A percentile compares a stretch with the other conserved stretches of the same genome.
Evolutionary conservation across 2,113 vertebrate species (phyloP).

Genomic region (western clawed frog (Xenopus tropicalis)): UCB_Xtro_10.0 CM004448.2:75077501-75078000

Average conservation of each 20-base stretch:
- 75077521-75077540: too few species aligned
- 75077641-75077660: slow-evolving; percentile 10
- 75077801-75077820: neutral
- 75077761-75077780: neutral
- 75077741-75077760: slow-evolving; percentile 39
- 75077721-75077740: neutral
- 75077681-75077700: slow-evolving; percentile 2
- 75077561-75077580: neutral
- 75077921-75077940: neutral
- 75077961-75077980: neutral
- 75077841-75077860: slow-evolving; percentile 8
- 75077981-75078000: too few species aligned
- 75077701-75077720: slow-evolving; percentile 21
- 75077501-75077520: neutral
- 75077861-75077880: slow-evolving; percentile 42
- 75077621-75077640: slow-evolving; percentile 17
- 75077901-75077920: slow-evolving; percentile 4
- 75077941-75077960: too few species aligned
- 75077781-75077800: neutral
- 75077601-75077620: slow-evolving; percentile 24
- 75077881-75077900: slow-evolving; percentile 5
- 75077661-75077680: slow-evolving; percentile 22
- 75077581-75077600: slow-evolving; percentile 3
- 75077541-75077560: too few species aligned
- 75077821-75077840: neutral